phyloP scores from a whole-genome alignment of 2,113 vertebrate genomes.

The Tylochromis polylepis region DNA sequence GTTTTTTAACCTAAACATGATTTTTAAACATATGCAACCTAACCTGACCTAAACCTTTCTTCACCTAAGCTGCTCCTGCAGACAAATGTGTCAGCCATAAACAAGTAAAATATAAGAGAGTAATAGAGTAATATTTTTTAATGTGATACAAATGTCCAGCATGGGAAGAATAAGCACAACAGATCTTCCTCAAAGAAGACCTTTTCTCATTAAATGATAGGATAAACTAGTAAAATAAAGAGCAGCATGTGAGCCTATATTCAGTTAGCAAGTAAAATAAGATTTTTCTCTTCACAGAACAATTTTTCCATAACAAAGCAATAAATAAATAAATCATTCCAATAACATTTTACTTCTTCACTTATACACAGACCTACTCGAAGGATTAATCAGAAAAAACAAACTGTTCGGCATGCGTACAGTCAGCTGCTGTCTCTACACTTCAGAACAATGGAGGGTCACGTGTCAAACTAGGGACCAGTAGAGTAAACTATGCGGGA shows the following conservation, averaged over 20 bases:
- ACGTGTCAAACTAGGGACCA: neutral
- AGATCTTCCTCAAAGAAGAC: neutral
- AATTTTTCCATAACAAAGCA: neutral
- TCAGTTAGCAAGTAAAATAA: neutral
- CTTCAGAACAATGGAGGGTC: neutral
- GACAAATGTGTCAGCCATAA: neutral
- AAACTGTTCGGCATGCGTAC: no score
- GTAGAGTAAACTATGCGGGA: neutral
- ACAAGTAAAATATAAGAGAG: neutral
- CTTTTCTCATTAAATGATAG: neutral
- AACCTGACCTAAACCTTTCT: neutral
- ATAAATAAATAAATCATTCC: neutral
- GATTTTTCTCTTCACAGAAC: neutral
- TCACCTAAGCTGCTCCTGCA: neutral
- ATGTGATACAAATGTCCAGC: neutral
- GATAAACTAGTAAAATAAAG: neutral
- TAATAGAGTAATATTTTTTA: neutral
- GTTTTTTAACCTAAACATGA: neutral
- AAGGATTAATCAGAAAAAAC: neutral
- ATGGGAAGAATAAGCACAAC: neutral
- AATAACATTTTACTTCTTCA: neutral
- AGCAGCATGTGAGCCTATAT: neutral
- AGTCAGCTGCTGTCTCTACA: neutral
- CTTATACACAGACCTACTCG: neutral
- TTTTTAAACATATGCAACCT: neutral